Base-by-base conservation (phyloP, 2,113 vertebrate species). In the Numida meleagris region DNA sequence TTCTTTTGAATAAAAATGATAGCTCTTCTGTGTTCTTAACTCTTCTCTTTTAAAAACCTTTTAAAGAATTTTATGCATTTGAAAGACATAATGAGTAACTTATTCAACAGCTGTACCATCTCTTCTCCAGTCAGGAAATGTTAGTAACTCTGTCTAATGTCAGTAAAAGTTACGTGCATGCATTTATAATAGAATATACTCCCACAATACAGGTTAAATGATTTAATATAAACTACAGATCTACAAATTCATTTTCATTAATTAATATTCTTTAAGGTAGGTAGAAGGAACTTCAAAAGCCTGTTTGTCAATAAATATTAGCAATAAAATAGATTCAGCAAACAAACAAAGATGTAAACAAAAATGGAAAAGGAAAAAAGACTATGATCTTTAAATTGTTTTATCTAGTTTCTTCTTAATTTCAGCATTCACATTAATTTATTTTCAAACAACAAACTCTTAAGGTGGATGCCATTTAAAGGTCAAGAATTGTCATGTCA, bases 221-320 rank as follows among this genome's bases (percentile, higher is more conserved):
- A 87, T 86, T 94, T 96, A 33, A 61, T 77, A 86, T 33, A 78
- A 94, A 80, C n/a, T 68, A 9, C 23, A 92, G 14, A 13, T 62
- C 46, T 88, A 20, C 72, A 42, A 27, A 83, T 50, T 76, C 3
- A 61, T 77, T 89, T 93, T 43, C 43, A 82, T n/a, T 53, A 91
- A 95, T 88, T 94, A 95, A 36, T 91, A 88, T 19, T 88, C 7
- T 42, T 82, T 74, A 51, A 67, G 25, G 45, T 6, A 61, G 43
- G n/a, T 90, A 81, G 88, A 82, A 67, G 46, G 36, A 88, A 14
- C 8, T 43, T 83, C 29, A 65, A 58, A n/a, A 82, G 4, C 36
- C 16, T 78, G 62, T 18, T 2, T 68, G 17, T 23, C 18, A 45
- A 75, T 14, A 71, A 53, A 23, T 18, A 61, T 2, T 57, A 6